These are phyloP conservation scores for Panagrolaimus sp. DNA, from an alignment of 1,140 invertebrate species.

Conservation along the genomic window DNA sequence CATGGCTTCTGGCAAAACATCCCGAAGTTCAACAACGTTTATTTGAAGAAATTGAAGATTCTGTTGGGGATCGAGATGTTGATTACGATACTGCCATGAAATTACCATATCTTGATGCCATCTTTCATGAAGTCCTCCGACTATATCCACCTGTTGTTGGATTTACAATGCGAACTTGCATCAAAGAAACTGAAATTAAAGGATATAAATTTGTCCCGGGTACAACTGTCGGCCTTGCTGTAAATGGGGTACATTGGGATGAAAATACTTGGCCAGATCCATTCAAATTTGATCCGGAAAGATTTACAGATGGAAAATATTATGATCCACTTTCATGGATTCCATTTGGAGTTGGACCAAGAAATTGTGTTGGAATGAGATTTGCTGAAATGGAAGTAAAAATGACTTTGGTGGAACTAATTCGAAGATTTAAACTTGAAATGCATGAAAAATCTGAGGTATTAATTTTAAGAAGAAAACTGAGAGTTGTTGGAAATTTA, in stretches of 20 bases:
- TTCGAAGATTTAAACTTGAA: slow-evolving; percentile 42
- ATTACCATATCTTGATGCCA: slow-evolving; percentile 60
- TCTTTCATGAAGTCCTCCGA: slow-evolving; percentile 60
- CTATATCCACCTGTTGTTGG: slow-evolving; percentile 61
- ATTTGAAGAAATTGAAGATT: slow-evolving; percentile 55
- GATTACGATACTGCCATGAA: slow-evolving; percentile 49
- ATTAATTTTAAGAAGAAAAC: neutral
- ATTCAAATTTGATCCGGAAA: slow-evolving; percentile 66
- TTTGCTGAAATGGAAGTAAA: slow-evolving; percentile 69
- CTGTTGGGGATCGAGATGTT: slow-evolving; percentile 22
- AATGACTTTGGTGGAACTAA: slow-evolving; percentile 62
- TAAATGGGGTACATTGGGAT: slow-evolving; percentile 67
- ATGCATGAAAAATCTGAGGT: slow-evolving; percentile 40
- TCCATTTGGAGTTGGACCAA: slow-evolving; percentile 64
- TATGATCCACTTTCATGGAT: slow-evolving; percentile 45
- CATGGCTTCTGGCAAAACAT: slow-evolving; percentile 60
- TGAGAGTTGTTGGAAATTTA: too few species aligned
- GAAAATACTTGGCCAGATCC: slow-evolving; percentile 66
- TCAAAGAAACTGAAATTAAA: slow-evolving; percentile 49
- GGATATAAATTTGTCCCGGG: slow-evolving; percentile 62
- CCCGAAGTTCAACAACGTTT: slow-evolving; percentile 61
- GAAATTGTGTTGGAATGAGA: slow-evolving; percentile 66
- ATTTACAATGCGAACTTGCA: slow-evolving; percentile 34
- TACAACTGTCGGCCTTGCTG: slow-evolving; percentile 66
- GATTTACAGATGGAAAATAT: slow-evolving; percentile 58